Base-by-base conservation (phyloP, 1,140 invertebrate species). In the Latrodectus geometricus region DNA sequence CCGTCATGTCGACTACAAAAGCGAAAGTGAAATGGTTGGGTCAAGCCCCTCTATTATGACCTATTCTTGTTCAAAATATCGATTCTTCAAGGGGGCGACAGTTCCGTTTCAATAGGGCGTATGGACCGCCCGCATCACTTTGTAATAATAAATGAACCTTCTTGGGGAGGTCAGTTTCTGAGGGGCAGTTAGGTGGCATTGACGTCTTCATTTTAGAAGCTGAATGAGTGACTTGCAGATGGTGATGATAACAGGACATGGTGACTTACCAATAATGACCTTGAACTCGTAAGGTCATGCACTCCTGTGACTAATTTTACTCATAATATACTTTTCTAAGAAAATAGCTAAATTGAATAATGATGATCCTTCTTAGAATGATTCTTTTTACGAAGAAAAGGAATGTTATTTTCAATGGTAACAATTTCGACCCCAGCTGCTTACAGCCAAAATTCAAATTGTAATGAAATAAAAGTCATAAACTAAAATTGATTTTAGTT, bases 11-110 rank as follows among this genome's bases (percentile, higher is more conserved):
- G 61, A 54, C 48, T 54, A 20, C 49, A 56, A 50, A 35, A 54
- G 50, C 17, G 49, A 70, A 80, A 80, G 78, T 70, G 78, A 70
- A 69, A 70, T n/a, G 78, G 48, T 17, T 15, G 9, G 15, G 20
- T 52, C 49, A 56, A 75, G n/a, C 17, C 73, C 73, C 50, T 20
- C 50, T 21, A 75, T 75, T 75, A 50, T n/a, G 9, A 14, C 61
- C 20, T 79, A 50, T 49, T 61, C 54, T 61, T 61, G 11, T 61
- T 11, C n/a, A 54, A 50, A 69, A 79, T 23, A 35, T 61, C 17
- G 77, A 79, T 79, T 79, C 68, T 69, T 79, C 77, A 69, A 54
- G 48, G 70, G 70, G 3, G 54, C 11, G 54, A 61, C 54, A 11
- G 17, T 61, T 61, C 54, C 11, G 11, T 14, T 14, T 17, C 11